These are phyloP conservation scores for Parus major DNA, from an alignment of 2,113 vertebrate species.

Conservation along the genomic window DNA sequence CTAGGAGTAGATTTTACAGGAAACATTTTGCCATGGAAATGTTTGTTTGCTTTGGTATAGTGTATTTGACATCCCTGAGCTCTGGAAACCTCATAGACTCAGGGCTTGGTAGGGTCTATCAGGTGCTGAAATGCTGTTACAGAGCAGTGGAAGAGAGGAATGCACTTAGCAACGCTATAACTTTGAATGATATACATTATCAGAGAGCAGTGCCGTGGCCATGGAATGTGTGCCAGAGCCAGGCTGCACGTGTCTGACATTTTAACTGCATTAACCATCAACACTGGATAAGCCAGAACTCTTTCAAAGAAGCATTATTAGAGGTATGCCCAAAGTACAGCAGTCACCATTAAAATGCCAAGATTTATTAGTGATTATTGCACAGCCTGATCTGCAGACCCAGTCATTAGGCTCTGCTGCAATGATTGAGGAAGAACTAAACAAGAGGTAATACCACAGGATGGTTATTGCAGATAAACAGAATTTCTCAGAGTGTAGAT, in stretches of 20 bases:
- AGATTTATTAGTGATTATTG: constrained; percentile 3
- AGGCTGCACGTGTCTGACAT: constrained; percentile 10
- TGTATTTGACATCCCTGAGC: neutral
- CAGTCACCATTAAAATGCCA: constrained; percentile 18
- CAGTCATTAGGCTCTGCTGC: neutral
- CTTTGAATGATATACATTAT: neutral
- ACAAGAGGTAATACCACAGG: neutral
- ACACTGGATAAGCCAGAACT: neutral
- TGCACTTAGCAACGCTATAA: constrained; percentile 16
- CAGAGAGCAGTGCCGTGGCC: neutral
- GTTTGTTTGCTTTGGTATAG: neutral
- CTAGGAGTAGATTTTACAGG: neutral
- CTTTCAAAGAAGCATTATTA: neutral
- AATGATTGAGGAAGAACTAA: neutral
- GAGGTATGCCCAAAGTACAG: neutral
- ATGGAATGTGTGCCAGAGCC: constrained; percentile 9
- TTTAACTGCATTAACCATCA: constrained; percentile 25
- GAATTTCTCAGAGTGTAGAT: fast-evolving
- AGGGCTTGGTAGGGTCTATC: neutral
- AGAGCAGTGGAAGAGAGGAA: constrained; percentile 45
- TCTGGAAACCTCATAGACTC: neutral
- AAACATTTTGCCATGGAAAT: neutral
- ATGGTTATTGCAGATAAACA: neutral
- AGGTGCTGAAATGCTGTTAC: constrained; percentile 52
- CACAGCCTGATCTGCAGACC: neutral